Evolutionary conservation across 2,888 invertebrate genomes (phyloP), one percentile per base, ranked within the genome.

Genomic region (Agonopterix alstromeriana): DNA sequence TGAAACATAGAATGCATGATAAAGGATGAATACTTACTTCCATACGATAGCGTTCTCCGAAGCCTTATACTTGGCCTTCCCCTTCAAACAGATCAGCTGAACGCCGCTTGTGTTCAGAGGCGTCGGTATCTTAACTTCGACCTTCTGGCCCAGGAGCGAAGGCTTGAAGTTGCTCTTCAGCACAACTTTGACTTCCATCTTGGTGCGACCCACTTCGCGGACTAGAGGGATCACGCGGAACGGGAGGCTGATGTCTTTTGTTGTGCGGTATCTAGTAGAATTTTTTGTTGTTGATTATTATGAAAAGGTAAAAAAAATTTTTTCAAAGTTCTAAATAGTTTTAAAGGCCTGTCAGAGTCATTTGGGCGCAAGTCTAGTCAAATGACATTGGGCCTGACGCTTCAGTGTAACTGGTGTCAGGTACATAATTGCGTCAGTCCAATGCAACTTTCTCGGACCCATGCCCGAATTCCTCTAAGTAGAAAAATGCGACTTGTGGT

Each of bases 151-250:
- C 12, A 99, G 90, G 44, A 99, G 88, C 0, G 98, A 98, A 0
- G 99, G 98, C 82, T 99, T 99, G 85, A 99, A 99, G 89, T 98
- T 99, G 52, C 98, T 98, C 89, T 99, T 99, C 48, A 99, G 91
- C 0, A 99, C 99, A 10, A 99, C 98, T 79, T 99, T 99, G 0
- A 99, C 99, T 81, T 99, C 99, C 99, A 99, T 99, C 88, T 99
- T 98, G 65, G 98, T 98, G 60, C 99, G 94, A 0, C 99, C 99
- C 2, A 98, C 98, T 82, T 99, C 99, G 0, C 99, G 93, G 0
- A 99, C 99, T 41, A 99, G 87, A 0, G 99, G 99, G 73, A 99
- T 99, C 53, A 99, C 98, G 58, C 99, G 95, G 93, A 99, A 99
- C 57, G 99, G 99, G 58, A 99, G 91, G 46, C 99, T 99, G 72